These are phyloP conservation scores for Xiphorhynchus elegans DNA, from an alignment of 2,113 vertebrate genomes.

Conservation along the genomic window DNA sequence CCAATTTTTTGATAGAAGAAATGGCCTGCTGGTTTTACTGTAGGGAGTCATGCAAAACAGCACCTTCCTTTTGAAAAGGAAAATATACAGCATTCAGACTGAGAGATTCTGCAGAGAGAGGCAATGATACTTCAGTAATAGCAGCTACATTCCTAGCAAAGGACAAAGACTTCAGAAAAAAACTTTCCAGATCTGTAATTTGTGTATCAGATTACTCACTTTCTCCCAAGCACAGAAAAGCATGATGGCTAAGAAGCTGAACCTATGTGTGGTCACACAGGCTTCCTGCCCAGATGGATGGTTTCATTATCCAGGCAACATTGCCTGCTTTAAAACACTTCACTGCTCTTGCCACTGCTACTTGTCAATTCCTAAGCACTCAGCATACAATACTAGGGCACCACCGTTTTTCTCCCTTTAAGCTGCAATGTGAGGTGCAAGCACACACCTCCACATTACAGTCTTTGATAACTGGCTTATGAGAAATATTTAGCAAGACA, in stretches of 20 bases:
- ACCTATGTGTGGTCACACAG: not conserved
- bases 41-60: slow-evolving; percentile 49
- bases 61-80: slow-evolving; percentile 44
- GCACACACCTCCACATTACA: not conserved
- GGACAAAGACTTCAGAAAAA: slow-evolving; percentile 6
- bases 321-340: not conserved
- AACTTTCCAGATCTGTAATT: not conserved
- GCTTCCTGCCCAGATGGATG: not conserved
- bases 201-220: not conserved
- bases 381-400: not conserved
- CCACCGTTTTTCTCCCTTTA: not conserved
- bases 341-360: not conserved
- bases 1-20: not conserved
- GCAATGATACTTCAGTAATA: slow-evolving; percentile 58
- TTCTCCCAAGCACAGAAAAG: not conserved
- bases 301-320: not conserved
- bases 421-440: not conserved
- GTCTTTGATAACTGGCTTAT: not conserved
- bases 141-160: not conserved
- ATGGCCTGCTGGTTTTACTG: slow-evolving; percentile 17
- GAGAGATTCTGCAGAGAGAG: slow-evolving; percentile 70
- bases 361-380: not conserved
- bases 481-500: not conserved
- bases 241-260: not conserved
- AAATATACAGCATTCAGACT: slow-evolving; percentile 31